These are phyloP conservation scores for Rhyacophila evoluta DNA, from an alignment of 2,888 invertebrate species.

Conservation along the genomic window DNA sequence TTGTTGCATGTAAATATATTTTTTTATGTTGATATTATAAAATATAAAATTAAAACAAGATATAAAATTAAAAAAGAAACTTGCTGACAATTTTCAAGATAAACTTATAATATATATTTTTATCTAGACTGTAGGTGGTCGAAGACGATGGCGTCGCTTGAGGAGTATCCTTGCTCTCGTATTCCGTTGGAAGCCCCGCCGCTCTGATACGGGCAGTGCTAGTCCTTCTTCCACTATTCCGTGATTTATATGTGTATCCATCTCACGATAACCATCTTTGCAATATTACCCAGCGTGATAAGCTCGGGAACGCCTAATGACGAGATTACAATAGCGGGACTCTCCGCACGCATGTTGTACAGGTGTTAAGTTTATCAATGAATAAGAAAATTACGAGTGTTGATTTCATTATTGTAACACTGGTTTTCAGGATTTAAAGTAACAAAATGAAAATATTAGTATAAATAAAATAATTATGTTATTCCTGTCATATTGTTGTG, in stretches of 20 bases:
- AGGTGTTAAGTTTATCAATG: not conserved
- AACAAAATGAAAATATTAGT: too few species aligned
- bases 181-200: slow-evolving; percentile 74
- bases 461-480: too few species aligned
- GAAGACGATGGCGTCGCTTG: slow-evolving; percentile 85
- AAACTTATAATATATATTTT: too few species aligned
- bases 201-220: slow-evolving; percentile 59
- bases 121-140: slow-evolving; percentile 70
- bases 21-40: too few species aligned
- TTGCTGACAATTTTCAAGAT: too few species aligned
- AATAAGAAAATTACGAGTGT: not conserved
- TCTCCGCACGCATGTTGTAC: not conserved
- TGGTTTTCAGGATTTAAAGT: too few species aligned
- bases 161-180: slow-evolving; percentile 87
- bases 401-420: too few species aligned
- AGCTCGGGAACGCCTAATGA: not conserved
- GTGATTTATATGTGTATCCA: slow-evolving; percentile 41
- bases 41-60: too few species aligned
- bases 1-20: too few species aligned
- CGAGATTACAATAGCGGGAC: not conserved
- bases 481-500: too few species aligned
- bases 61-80: too few species aligned
- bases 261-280: not conserved
- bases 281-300: not conserved
- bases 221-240: slow-evolving; percentile 50